Evolutionary conservation across 2,113 vertebrate species (phyloP), one percentile per base, ranked within the genome.

Genomic region (Panurus biarmicus): DNA sequence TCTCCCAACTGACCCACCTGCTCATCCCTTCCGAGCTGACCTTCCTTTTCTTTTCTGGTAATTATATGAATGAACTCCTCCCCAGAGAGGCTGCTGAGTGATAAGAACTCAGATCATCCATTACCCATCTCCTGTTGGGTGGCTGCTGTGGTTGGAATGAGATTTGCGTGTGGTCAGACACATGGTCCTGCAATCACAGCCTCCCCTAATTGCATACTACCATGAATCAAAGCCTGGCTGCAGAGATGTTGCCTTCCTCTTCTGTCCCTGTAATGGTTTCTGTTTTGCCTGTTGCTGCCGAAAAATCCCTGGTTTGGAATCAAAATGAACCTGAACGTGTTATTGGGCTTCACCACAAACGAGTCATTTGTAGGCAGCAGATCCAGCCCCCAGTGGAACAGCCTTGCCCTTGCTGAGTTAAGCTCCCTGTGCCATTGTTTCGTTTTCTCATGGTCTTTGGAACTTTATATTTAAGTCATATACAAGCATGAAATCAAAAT

Each of bases 221-320:
- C 48, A 56, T 78, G 85, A 92, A 67, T 87, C 83, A 82, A 95
- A 92, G 70, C 60, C 80, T 56, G 45, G 48, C 7, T 88, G 80
- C 73, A 85, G 72, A 93, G 65, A 60, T 77, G 65, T 57, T 40
- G 50, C 71, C 71, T 96, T 70, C 50, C 51, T 80, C 9, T 54
- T 92, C 90, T 24, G 1, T 72, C 66, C 56, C 35, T 81, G 11
- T 69, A 76, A 92, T 77, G 73, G 36, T 65, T 93, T 95, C 84
- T 89, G 70, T 90, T 93, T 87, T 71, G 86, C 23, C 66, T 64
- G 47, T 67, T 91, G 88, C 88, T 83, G 89, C 86, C 74, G 81
- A 77, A 93, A 91, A 72, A 78, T 40, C 53, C 64, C 17, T 5
- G 1, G 58, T 92, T 83, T 53, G 48, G 54, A 81, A 75, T 62